Evolutionary conservation across 1,140 invertebrate genomes (phyloP).

Genomic region (Coptotermes formosanus): DNA sequence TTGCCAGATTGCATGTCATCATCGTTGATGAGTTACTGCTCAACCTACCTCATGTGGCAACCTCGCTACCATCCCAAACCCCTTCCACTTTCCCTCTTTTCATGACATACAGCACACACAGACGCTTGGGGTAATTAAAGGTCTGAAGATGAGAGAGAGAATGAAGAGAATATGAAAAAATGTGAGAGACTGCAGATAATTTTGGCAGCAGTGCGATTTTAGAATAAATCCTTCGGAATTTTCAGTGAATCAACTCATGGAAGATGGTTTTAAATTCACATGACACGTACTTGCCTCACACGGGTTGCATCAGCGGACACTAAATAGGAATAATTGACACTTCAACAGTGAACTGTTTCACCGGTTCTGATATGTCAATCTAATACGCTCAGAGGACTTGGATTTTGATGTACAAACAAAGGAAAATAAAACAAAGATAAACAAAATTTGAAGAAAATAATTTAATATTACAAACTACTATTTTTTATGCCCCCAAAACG

Average conservation of each 20-base stretch:
- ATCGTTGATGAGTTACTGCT: conserved; percentile 26
- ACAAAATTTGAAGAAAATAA: too few relatives aligned
- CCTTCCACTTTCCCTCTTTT: background rate
- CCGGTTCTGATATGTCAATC: too few relatives aligned
- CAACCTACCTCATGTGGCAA: conserved; percentile 26
- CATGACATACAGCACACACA: conserved; percentile 15
- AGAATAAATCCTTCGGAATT: background rate
- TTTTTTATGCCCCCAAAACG: too few relatives aligned
- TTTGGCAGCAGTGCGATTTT: background rate
- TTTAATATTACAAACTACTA: too few relatives aligned
- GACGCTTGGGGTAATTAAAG: conserved; percentile 23
- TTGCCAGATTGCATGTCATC: conserved; percentile 31
- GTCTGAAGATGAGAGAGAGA: conserved; percentile 1
- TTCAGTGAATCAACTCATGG: background rate
- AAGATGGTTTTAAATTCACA: background rate
- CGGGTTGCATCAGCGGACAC: too few relatives aligned
- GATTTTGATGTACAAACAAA: too few relatives aligned
- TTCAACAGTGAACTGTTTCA: too few relatives aligned
- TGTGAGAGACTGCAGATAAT: background rate
- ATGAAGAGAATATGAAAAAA: background rate
- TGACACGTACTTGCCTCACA: too few relatives aligned
- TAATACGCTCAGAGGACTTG: too few relatives aligned
- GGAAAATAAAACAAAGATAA: too few relatives aligned
- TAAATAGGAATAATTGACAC: too few relatives aligned
- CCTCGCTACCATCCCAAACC: background rate